Evolutionary conservation across 2,113 vertebrate genomes (phyloP).

Genomic region (Barbus barbus): DNA sequence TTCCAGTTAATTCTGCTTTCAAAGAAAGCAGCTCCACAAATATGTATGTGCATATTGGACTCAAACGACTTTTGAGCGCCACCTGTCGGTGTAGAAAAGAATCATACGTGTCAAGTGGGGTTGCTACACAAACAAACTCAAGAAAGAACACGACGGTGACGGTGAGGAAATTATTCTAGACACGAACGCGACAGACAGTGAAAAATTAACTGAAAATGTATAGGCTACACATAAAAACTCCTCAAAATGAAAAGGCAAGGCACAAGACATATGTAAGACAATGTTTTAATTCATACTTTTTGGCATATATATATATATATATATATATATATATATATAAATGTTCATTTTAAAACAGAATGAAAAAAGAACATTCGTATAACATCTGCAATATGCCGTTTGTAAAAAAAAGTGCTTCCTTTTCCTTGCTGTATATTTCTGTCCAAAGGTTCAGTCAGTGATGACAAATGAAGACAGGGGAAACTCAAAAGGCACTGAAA

Average conservation of each 20-base stretch:
- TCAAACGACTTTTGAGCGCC: slow-evolving; percentile 42
- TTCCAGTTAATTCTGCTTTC: neutral
- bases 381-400: slow-evolving; percentile 60
- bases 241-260: slow-evolving; percentile 36
- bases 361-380: slow-evolving; percentile 64
- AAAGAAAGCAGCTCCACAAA: neutral
- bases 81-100: slow-evolving; percentile 35
- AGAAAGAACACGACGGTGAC: no score
- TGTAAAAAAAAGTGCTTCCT: slow-evolving; percentile 69
- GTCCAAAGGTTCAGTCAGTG: slow-evolving; percentile 48
- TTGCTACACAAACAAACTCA: neutral
- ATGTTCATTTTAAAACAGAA: slow-evolving; percentile 72
- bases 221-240: neutral
- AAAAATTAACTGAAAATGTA: neutral
- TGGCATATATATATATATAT: slow-evolving; percentile 73
- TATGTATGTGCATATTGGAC: neutral
- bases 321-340: slow-evolving; percentile 65
- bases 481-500: slow-evolving; percentile 60
- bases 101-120: neutral
- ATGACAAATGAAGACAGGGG: slow-evolving; percentile 60
- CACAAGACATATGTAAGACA: slow-evolving; percentile 62
- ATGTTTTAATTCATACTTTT: slow-evolving; percentile 71
- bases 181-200: neutral
- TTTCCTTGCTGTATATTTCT: slow-evolving; percentile 59
- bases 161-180: neutral